A percentile compares a stretch with the other conserved stretches of the same genome.
Evolutionary conservation across 2,797 vertebrate species (phyloP).

Genomic region (Chromobotia macracanthus): DNA sequence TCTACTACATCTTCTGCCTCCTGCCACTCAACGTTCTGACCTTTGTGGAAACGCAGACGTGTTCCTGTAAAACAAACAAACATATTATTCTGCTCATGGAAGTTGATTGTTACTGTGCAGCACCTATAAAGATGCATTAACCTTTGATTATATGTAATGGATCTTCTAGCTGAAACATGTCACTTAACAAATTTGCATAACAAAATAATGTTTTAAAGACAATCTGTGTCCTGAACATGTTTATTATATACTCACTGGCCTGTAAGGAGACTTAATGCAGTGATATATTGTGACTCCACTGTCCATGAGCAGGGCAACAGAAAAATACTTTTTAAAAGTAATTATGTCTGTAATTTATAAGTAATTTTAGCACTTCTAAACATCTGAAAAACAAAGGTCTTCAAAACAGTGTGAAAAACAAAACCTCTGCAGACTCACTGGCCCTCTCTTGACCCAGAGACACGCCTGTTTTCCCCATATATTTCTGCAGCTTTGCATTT

Average conservation of each 20-base stretch:
- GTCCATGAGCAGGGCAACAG: too few relatives aligned
- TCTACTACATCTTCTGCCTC: constrained; percentile 91
- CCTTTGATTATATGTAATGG: too few relatives aligned
- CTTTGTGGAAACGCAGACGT: constrained; percentile 93
- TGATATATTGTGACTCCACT: too few relatives aligned
- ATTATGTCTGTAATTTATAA: too few relatives aligned
- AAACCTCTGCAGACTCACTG: constrained; percentile 17
- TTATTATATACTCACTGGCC: too few relatives aligned
- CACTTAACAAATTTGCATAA: too few relatives aligned
- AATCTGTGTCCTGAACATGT: too few relatives aligned
- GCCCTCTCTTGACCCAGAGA: constrained; percentile 42
- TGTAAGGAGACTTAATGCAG: too few relatives aligned
- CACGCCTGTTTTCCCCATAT: constrained; percentile 46
- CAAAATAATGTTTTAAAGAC: too few relatives aligned
- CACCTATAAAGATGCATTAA: too few relatives aligned
- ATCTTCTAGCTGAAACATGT: too few relatives aligned
- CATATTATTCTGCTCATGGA: not conserved
- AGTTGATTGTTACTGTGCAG: too few relatives aligned
- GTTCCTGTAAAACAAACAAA: constrained; percentile 79
- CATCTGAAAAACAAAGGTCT: not conserved
- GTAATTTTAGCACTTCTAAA: not conserved
- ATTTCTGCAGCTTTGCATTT: constrained; percentile 15
- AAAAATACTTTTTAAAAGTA: not conserved
- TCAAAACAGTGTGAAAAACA: constrained; percentile 4
- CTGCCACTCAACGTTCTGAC: constrained; percentile 91